Evolutionary conservation across 1,140 invertebrate species (phyloP).

Genomic region (Medauroidea extradentata): DNA sequence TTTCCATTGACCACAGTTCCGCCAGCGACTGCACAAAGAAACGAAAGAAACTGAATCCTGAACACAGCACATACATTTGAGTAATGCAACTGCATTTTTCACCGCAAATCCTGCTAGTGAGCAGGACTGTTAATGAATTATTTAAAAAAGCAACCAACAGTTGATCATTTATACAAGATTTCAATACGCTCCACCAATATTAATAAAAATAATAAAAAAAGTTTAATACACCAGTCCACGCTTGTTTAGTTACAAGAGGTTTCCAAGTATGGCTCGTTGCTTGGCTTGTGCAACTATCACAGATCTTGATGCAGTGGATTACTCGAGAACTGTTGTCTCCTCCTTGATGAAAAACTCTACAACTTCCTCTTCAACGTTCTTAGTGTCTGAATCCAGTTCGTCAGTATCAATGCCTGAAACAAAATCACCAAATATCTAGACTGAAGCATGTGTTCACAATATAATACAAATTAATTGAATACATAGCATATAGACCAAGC

Average conservation of each 20-base stretch:
- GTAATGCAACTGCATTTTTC: not conserved
- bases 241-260: not conserved
- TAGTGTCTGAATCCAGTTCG: constrained; percentile 75
- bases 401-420: constrained; percentile 85
- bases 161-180: not conserved
- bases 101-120: not conserved
- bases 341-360: constrained; percentile 98
- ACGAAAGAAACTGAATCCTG: not conserved
- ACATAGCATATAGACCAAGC: too few species aligned
- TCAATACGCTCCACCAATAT: not conserved
- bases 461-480: too few species aligned
- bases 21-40: not conserved
- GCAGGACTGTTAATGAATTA: not conserved
- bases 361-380: constrained; percentile 90
- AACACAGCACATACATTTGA: not conserved
- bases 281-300: too few species aligned
- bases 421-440: too few species aligned
- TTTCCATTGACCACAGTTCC: not conserved
- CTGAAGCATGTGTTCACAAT: too few species aligned
- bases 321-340: constrained; percentile 77
- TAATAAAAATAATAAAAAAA: not conserved
- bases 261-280: constrained; percentile 7
- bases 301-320: constrained; percentile 18
- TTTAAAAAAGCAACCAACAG: not conserved
- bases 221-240: not conserved